These are phyloP conservation scores for Scaptodrosophila latifasciaeformis DNA, from an alignment of 2,888 invertebrate species.

Conservation along the genomic window DNA sequence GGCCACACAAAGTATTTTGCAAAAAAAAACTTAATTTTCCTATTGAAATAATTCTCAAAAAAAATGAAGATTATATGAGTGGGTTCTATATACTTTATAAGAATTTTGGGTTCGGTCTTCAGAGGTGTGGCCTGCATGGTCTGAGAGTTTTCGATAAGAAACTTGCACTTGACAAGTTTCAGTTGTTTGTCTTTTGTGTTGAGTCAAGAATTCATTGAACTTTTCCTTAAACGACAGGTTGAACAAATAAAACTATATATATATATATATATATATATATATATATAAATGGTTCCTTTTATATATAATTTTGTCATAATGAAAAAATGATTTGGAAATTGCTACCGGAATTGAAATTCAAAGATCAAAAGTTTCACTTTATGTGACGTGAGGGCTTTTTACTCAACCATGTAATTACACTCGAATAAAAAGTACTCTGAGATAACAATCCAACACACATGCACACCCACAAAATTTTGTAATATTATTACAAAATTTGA, in stretches of 20 bases:
- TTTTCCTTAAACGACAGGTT: too few species aligned
- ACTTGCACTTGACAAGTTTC: too few species aligned
- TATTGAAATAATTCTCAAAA: not conserved
- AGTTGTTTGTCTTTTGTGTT: too few species aligned
- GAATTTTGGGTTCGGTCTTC: not conserved
- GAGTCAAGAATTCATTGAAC: too few species aligned
- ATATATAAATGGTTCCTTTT: too few species aligned
- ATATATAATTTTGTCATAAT: too few species aligned
- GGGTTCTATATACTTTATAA: not conserved
- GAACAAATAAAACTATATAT: too few species aligned
- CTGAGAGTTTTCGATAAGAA: too few species aligned
- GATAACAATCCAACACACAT: conserved; percentile 1
- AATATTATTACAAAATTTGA: conserved; percentile 23
- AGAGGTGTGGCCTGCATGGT: not conserved
- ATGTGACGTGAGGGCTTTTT: conserved; percentile 18
- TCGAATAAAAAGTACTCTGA: conserved; percentile 19
- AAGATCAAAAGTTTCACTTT: conserved; percentile 48
- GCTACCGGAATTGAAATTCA: conserved; percentile 11
- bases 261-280: too few species aligned
- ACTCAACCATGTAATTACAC: conserved; percentile 45
- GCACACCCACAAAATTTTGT: conserved; percentile 5
- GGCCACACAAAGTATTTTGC: not conserved
- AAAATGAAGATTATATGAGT: not conserved
- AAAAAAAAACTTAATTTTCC: not conserved
- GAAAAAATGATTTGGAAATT: too few species aligned